A percentile compares a stretch with the other conserved stretches of the same genome.
Conservation (phyloP, 2,113 vertebrate genomes). For the Tachysurus fulvidraco region DNA sequence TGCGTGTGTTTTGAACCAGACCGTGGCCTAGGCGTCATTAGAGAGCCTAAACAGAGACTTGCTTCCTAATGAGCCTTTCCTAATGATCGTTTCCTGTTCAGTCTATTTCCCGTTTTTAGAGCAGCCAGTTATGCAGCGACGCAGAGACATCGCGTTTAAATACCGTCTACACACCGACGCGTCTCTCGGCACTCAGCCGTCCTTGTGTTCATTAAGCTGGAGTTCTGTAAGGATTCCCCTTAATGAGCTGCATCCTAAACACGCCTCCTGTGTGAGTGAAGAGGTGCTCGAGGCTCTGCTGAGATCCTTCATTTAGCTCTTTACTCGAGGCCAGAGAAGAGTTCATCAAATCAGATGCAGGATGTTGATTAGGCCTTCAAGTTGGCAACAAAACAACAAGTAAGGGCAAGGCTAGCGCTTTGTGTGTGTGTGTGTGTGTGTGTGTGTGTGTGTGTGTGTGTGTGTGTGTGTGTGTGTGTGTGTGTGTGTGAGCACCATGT, state of each 20-base stretch:
- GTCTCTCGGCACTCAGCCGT: not conserved
- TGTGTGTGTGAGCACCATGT: not conserved
- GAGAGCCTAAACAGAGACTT: not conserved
- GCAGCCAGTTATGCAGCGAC: no score
- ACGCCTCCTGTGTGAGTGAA: conserved; percentile 34
- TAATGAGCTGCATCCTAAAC: conserved; percentile 50
- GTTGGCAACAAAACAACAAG: conserved; percentile 49
- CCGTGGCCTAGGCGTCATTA: not conserved
- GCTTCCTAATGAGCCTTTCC: not conserved
- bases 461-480: no score
- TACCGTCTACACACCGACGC: not conserved
- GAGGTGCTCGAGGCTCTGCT: conserved; percentile 37
- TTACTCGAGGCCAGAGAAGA: conserved; percentile 45
- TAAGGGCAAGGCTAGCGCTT: not conserved
- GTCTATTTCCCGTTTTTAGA: not conserved
- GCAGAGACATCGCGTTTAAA: not conserved
- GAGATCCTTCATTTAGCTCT: conserved; percentile 56
- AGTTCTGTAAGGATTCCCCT: conserved; percentile 33
- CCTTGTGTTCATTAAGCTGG: conserved; percentile 8
- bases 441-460: no score
- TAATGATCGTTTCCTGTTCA: not conserved
- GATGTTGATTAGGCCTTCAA: conserved; percentile 53
- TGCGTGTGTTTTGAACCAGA: not conserved
- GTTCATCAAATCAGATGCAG: conserved; percentile 59
- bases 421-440: conserved; percentile 1